Conservation (phyloP, 2,888 invertebrate genomes). For the Microplitis manilae region DNA sequence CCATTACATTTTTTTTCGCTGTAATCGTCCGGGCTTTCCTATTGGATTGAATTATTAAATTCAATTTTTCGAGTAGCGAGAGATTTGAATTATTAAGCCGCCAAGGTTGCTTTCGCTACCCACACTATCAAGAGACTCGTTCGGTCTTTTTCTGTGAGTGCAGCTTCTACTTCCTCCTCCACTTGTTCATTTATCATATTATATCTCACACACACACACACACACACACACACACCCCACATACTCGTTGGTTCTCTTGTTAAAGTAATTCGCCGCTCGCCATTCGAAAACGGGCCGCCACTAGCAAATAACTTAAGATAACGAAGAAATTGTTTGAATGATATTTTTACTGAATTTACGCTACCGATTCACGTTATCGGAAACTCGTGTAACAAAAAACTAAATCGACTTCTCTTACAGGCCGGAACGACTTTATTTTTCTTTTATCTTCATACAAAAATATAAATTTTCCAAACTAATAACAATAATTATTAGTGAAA, state of each 20-base stretch:
- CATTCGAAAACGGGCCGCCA: too few species aligned
- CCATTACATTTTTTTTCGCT: constrained; percentile 28
- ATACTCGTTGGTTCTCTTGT: neutral
- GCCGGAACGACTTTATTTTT: too few species aligned
- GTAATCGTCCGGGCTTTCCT: constrained; percentile 64
- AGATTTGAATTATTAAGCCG: constrained; percentile 69
- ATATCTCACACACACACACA: neutral
- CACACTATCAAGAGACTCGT: constrained; percentile 30
- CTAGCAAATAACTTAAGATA: too few species aligned
- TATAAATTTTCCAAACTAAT: too few species aligned
- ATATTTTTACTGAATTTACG: too few species aligned
- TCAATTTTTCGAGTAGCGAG: constrained; percentile 72
- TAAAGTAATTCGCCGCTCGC: neutral
- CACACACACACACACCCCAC: neutral
- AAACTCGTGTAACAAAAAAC: too few species aligned
- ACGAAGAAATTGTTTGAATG: too few species aligned
- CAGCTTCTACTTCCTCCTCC: constrained; percentile 40
- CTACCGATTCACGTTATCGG: too few species aligned
- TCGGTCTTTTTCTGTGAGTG: constrained; percentile 44
- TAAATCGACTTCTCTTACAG: too few species aligned
- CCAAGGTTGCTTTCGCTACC: constrained; percentile 26
- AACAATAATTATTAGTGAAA: too few species aligned
- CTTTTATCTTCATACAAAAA: too few species aligned
- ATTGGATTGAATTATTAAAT: constrained; percentile 72
- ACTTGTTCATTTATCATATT: constrained; percentile 36